Evolutionary conservation across 1,140 invertebrate species (phyloP), one percentile per base, ranked within the genome.

Genomic region (Trichonephila clavipes): DNA sequence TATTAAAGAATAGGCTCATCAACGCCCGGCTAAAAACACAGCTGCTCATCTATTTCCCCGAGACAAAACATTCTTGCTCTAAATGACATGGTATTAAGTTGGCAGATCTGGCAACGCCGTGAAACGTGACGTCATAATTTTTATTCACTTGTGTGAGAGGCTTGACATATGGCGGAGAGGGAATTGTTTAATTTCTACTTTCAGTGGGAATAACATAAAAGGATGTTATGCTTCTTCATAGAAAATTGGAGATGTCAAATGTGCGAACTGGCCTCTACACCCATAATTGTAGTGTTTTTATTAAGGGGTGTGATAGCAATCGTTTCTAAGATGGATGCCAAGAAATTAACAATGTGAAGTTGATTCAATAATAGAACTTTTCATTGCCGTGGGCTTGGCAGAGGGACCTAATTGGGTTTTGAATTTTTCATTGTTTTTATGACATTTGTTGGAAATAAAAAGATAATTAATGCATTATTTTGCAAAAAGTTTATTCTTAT

Each of bases 21-120:
- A 66, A 40, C 87, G 72, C 72, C 72, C 40, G 14, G 28, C 66
- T 69, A n/a, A 66, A 66, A 40, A 88, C 40, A 58, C 87, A 88
- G 87, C 87, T 88, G 87, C 87, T 72, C 62, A 66, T 69, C 59
- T 21, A 19, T 62, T 77, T 18, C 28, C n/a, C 28, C 16, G 28
- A 86, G 44, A 87, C 85, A 87, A 87, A 61, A 18, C 58, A n/a
- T 28, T 19, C n/a, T 59, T 61, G 28, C 16, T 87, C n/a, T n/a
- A 64, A 87, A 87, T 87, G 85, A 87, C 59, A 87, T 59, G 85
- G 85, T 87, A 87, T 88, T 88, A 88, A 88, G 87, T 44, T 88
- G 40, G 28, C n/a, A 24, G 87, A 69, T 72, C 34, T 72, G 87
- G 66, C 87, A 88, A 66, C 64, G 62, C 64, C 8, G 64, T n/a